Conservation (phyloP, 2,113 vertebrate species). For the Chunga burmeisteri region DNA sequence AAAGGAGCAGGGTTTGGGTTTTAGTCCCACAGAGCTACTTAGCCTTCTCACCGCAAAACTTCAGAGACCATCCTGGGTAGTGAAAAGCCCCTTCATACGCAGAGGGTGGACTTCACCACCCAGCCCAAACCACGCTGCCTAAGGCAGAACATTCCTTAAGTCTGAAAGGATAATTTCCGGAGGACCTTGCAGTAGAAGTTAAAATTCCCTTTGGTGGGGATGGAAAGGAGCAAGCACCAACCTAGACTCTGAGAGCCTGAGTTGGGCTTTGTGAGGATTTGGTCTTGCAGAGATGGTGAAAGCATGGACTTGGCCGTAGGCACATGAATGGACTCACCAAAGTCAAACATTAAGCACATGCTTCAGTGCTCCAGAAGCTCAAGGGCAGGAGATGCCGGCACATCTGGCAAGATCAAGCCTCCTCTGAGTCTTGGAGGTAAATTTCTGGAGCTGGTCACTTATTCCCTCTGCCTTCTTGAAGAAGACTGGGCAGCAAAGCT, state of each 20-base stretch:
- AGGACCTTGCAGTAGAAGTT: not conserved
- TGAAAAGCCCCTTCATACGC: not conserved
- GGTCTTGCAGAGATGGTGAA: not conserved
- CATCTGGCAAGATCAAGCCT: not conserved
- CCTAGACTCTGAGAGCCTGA: not conserved
- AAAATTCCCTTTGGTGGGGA: not conserved
- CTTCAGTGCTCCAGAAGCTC: not conserved
- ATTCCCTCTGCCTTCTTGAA: not conserved
- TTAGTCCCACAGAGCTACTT: not conserved
- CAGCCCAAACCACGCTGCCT: not conserved
- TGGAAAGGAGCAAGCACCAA: not conserved
- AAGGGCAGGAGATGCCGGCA: not conserved
- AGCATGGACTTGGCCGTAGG: fast-evolving
- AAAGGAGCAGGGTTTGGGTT: not conserved
- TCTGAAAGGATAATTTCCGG: not conserved
- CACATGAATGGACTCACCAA: not conserved
- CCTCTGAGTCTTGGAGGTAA: not conserved
- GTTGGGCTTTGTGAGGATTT: not conserved
- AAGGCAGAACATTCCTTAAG: not conserved
- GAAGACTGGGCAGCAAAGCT: not conserved
- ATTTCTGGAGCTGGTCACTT: not conserved
- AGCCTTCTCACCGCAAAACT: not conserved
- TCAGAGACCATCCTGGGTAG: not conserved
- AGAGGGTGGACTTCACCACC: not conserved
- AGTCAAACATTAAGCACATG: not conserved